Evolutionary conservation across 2,113 vertebrate species (phyloP), one percentile per base, ranked within the genome.

Genomic region (Thamnaconus septentrionalis): DNA sequence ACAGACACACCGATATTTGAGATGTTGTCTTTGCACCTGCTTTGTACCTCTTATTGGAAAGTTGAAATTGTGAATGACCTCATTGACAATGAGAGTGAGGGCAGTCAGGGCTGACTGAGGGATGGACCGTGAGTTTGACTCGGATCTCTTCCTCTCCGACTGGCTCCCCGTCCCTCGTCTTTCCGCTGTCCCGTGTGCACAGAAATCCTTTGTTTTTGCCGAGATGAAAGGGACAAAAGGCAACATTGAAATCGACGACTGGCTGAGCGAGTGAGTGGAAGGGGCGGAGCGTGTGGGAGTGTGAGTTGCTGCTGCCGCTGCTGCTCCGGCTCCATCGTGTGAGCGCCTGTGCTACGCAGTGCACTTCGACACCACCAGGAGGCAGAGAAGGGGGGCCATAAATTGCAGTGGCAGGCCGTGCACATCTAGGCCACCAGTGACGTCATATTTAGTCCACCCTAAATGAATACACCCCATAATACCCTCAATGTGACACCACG

Each of bases 211-310:
- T 92, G 92, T 92, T 90, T 81, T 81, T 66, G 7, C 64, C 8
- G 79, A 92, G 86, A 91, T 90, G 86, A 90, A 92, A 91, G 90
- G 80, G 90, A 92, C 92, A 92, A 92, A 92, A 92, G 91, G 79
- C 84, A 90, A 89, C 83, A 92, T 93, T 92, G 88, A 91, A 89
- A 86, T 88, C 87, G 85, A 87, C 67, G 45, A 89, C 80, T 71
- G 86, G 69, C 64, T 66, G 83, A 82, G 85, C 48, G 70, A 82
- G 65, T 52, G 77, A 78, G 82, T 69, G 84, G 77, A 79, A 79
- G 80, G 72, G 75, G 56, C 6, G 39, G 44, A 47, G 5, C n/a
- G 6, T 58, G 56, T 46, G 57, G 39, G 57, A 40, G 54, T 56
- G 41, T 56, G 6, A n/a, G 54, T 7, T 1, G 39, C 53, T 31